A percentile compares a stretch with the other conserved stretches of the same genome.
These are phyloP conservation scores for Gryllus bimaculatus DNA, from an alignment of 1,140 invertebrate species.

Conservation along the genomic window DNA sequence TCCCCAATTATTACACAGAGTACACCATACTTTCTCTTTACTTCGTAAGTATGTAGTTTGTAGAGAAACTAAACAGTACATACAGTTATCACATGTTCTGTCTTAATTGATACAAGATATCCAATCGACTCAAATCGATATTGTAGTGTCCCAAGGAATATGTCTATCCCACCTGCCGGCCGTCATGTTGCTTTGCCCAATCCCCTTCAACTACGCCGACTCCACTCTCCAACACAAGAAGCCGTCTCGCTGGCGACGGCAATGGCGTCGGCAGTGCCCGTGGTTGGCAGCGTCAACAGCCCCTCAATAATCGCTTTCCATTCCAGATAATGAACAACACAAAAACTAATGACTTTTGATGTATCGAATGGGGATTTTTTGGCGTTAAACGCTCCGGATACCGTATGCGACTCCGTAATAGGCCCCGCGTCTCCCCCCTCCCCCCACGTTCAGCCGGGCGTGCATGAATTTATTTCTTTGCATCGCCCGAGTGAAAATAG, in stretches of 20 bases:
- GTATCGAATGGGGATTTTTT: neutral
- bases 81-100: too few relatives aligned
- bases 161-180: neutral
- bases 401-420: neutral
- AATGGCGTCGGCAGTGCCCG: too few relatives aligned
- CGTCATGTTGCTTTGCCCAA: neutral
- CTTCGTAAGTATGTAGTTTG: too few relatives aligned
- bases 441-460: too few relatives aligned
- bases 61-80: too few relatives aligned
- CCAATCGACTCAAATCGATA: too few relatives aligned
- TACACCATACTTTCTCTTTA: too few relatives aligned
- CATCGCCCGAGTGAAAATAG: neutral
- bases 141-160: too few relatives aligned
- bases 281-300: neutral
- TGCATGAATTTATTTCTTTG: neutral
- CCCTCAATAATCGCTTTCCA: neutral
- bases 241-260: neutral
- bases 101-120: too few relatives aligned
- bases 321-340: neutral
- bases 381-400: neutral
- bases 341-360: slow-evolving; percentile 6
- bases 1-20: too few relatives aligned
- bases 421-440: neutral
- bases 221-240: neutral
- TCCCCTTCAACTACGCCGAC: neutral